Percentiles rank a stretch among this genome's conserved stretches.
These are phyloP conservation scores for Neotragus moschatus DNA, from an alignment of 2,113 vertebrate genomes.

Conservation along the genomic window DNA sequence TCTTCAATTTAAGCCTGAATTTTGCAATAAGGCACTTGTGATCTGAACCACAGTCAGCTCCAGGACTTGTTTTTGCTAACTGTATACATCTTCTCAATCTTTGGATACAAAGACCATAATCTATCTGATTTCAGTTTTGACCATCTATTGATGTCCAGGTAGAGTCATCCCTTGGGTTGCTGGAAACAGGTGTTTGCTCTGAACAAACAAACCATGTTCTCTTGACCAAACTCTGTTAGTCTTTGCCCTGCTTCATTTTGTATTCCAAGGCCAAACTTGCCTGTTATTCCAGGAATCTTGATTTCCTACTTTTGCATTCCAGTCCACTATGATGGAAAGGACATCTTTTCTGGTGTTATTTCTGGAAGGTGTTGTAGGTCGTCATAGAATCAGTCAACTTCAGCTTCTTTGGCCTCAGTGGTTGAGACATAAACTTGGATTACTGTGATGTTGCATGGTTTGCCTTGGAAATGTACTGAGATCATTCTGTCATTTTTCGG, in stretches of 20 bases:
- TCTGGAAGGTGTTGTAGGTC: not conserved
- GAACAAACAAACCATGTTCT: not conserved
- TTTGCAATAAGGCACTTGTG: not conserved
- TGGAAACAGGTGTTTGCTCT: not conserved
- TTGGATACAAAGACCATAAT: not conserved
- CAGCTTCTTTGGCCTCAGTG: not conserved
- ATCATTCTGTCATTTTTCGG: not conserved
- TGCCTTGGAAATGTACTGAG: not conserved
- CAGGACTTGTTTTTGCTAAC: not conserved
- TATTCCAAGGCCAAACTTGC: not conserved
- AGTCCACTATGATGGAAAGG: not conserved
- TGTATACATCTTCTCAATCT: not conserved
- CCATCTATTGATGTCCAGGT: not conserved
- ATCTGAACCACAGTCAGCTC: not conserved
- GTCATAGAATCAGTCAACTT: not conserved
- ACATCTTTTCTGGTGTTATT: not conserved
- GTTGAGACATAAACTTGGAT: not conserved
- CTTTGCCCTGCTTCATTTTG: not conserved
- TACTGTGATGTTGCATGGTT: not conserved
- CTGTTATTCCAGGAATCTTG: not conserved
- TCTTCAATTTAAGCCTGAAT: not conserved
- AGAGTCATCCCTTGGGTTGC: not conserved
- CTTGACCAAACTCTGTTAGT: not conserved
- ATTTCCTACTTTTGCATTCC: not conserved
- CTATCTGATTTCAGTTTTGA: not conserved